Evolutionary conservation across 2,888 invertebrate species (phyloP).

Genomic region (Epirrhoe tristata): DNA sequence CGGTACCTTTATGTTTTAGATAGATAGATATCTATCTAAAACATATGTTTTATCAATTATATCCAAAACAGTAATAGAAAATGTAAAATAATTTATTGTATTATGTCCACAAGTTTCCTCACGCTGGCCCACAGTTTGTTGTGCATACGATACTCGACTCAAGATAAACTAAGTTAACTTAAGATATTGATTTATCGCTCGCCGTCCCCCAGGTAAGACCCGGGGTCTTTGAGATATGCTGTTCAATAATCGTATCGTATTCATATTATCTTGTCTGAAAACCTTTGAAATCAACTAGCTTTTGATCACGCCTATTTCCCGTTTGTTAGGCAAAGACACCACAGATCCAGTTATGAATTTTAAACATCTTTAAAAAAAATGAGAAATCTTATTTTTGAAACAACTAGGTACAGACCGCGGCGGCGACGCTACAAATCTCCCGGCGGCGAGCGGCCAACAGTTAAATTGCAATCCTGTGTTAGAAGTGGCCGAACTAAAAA

Average conservation of each 20-base stretch:
- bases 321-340: too few species aligned
- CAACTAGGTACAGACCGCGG: conserved; percentile 24
- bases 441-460: conserved; percentile 58
- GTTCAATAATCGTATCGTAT: conserved; percentile 3
- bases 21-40: too few species aligned
- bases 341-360: too few species aligned
- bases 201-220: conserved; percentile 61
- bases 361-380: too few species aligned
- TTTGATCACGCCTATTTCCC: too few species aligned
- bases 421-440: conserved; percentile 50
- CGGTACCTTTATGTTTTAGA: too few species aligned
- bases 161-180: conserved; percentile 76
- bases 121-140: conserved; percentile 54
- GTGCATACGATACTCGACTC: conserved; percentile 71
- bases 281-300: neutral
- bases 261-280: neutral
- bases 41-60: too few species aligned
- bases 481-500: conserved; percentile 51
- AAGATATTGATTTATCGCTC: conserved; percentile 75
- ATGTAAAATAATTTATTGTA: neutral
- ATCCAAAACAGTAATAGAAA: too few species aligned
- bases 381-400: neutral
- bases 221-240: conserved; percentile 16
- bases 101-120: conserved; percentile 25
- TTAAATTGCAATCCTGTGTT: conserved; percentile 71